These are phyloP conservation scores for Bhutanitis thaidina DNA, from an alignment of 2,888 invertebrate species.

Conservation along the genomic window DNA sequence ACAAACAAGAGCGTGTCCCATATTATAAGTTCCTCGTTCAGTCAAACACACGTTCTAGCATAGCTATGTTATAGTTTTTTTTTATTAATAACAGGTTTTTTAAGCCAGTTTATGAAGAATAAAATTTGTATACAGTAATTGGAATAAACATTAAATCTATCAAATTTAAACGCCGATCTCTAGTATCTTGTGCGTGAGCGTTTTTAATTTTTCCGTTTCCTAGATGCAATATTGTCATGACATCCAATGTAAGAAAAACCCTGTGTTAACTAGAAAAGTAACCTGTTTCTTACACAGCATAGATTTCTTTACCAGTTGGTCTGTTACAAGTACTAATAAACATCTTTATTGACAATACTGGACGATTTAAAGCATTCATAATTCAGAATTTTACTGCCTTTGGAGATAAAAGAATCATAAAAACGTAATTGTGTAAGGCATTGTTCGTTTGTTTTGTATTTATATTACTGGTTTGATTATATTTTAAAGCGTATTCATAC, in stretches of 20 bases:
- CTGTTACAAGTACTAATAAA: slow-evolving; percentile 3
- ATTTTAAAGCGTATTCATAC: too few species aligned
- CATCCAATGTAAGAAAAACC: neutral
- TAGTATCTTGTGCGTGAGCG: neutral
- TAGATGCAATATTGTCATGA: neutral
- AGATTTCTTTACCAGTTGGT: neutral
- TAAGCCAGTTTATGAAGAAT: too few species aligned
- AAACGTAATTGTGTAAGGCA: slow-evolving; percentile 10
- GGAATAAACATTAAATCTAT: too few species aligned
- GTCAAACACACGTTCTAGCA: too few species aligned
- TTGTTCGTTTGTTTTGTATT: neutral
- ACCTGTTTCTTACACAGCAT: neutral
- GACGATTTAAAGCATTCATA: slow-evolving; percentile 6
- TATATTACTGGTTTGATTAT: neutral
- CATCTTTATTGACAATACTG: neutral
- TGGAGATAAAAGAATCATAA: slow-evolving; percentile 14
- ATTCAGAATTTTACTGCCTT: slow-evolving; percentile 3
- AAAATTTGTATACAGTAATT: too few species aligned
- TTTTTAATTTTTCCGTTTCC: neutral
- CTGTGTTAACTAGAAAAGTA: neutral
- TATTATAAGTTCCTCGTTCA: too few species aligned
- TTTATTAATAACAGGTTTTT: too few species aligned
- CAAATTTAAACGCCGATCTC: neutral
- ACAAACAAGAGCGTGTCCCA: too few species aligned
- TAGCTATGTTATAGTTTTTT: too few species aligned